Evolutionary conservation across 2,888 invertebrate species (phyloP).

Genomic region (Caenorhabditis sp.): DNA sequence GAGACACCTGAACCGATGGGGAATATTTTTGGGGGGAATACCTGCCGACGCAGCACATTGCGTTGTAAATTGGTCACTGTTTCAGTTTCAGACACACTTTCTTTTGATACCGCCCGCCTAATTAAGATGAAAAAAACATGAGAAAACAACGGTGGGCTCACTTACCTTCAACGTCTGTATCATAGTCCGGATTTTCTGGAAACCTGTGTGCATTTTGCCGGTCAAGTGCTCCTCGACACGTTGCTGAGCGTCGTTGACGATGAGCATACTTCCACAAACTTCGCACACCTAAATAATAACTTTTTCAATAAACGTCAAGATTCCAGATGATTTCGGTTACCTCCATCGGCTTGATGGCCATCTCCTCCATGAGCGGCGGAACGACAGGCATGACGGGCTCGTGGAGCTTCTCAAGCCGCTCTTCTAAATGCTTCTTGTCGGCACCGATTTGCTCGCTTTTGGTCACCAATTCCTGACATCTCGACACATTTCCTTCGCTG

Average conservation of each 20-base stretch:
- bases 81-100: no score
- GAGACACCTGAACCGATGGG: conserved; percentile 29
- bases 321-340: no score
- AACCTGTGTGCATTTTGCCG: conserved; percentile 98
- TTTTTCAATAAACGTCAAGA: no score
- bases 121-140: conserved; percentile 20
- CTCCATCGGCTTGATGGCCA: conserved; percentile 65
- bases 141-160: background rate
- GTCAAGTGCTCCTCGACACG: conserved; percentile 97
- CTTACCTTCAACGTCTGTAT: conserved; percentile 60
- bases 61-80: no score
- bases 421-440: conserved; percentile 29
- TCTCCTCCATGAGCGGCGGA: conserved; percentile 35
- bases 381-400: background rate
- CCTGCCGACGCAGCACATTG: no score
- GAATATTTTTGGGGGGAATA: conserved; percentile 39
- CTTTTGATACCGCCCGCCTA: conserved; percentile 47
- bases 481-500: conserved; percentile 48
- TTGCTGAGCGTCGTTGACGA: conserved; percentile 97
- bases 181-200: conserved; percentile 77
- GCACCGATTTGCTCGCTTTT: conserved; percentile 33
- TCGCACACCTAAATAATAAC: conserved; percentile 86
- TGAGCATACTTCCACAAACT: conserved; percentile 97
- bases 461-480: conserved; percentile 55
- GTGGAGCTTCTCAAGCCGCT: conserved; percentile 24